phyloP scores from a whole-genome alignment of 64 coral and sea anemone species.

The Orbicella faveolata region DNA sequence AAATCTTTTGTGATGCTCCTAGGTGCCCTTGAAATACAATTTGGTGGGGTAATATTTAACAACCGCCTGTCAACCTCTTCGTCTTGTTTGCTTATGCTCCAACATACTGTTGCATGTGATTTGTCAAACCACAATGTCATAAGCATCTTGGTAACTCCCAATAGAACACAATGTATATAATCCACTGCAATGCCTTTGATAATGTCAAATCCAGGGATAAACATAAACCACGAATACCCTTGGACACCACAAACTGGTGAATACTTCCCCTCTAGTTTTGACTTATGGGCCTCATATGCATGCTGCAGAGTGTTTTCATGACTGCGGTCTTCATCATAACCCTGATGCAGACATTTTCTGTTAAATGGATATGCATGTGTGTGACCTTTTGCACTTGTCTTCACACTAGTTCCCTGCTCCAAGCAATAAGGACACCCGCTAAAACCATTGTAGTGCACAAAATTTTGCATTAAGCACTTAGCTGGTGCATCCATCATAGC shows the following conservation, averaged over 20 bases:
- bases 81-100: constrained; percentile 36
- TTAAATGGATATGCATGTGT: constrained; percentile 27
- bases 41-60: constrained; percentile 29
- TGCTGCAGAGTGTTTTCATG: constrained; percentile 7
- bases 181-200: constrained; percentile 38
- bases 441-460: background rate
- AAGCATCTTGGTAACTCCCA: constrained; percentile 45
- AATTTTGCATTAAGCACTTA: constrained; percentile 26
- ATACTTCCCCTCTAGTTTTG: constrained; percentile 31
- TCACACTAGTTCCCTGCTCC: constrained; percentile 19
- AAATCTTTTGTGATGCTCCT: constrained; percentile 26
- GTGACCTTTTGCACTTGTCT: background rate
- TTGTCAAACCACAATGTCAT: constrained; percentile 53
- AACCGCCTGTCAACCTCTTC: constrained; percentile 37
- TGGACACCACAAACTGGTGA: constrained; percentile 37
- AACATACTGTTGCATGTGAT: background rate
- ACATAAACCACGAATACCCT: constrained; percentile 24
- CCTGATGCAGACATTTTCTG: background rate
- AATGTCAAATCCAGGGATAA: constrained; percentile 38
- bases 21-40: constrained; percentile 39
- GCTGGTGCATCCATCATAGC: constrained; percentile 46
- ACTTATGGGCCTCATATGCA: background rate
- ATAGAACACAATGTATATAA: constrained; percentile 63
- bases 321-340: constrained; percentile 5
- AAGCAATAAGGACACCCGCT: constrained; percentile 40